Percentiles rank a stretch among this genome's conserved stretches.
Conservation (phyloP, 2,888 invertebrate genomes). For the Heliconius aoede region DNA sequence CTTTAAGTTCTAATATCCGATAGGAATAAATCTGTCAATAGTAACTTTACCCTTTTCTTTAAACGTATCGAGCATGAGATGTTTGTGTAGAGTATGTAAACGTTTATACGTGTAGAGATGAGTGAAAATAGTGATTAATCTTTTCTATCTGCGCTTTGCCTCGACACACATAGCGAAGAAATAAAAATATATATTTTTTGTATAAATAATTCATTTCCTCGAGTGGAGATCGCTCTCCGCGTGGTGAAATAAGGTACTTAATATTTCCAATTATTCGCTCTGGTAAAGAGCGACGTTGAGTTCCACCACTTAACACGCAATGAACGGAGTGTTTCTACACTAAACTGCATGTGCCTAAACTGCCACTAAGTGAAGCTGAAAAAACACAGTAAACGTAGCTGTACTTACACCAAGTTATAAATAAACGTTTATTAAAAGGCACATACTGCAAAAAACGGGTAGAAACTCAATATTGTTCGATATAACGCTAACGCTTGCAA, state of each 20-base stretch:
- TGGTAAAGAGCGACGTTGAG: no score
- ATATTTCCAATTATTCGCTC: no score
- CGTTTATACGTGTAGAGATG: conserved; percentile 40
- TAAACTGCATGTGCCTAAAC: no score
- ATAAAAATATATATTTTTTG: no score
- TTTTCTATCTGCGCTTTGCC: no score
- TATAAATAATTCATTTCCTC: no score
- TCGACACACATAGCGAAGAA: no score
- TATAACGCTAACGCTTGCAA: conserved; percentile 50
- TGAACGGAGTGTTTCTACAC: no score
- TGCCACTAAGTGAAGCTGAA: no score
- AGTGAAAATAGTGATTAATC: not conserved
- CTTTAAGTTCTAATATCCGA: conserved; percentile 26
- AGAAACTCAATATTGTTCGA: conserved; percentile 50
- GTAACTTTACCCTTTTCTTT: conserved; percentile 19
- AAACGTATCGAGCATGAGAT: conserved; percentile 57
- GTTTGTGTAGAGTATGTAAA: conserved; percentile 57
- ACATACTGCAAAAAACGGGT: conserved; percentile 46
- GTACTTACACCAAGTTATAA: conserved; percentile 39
- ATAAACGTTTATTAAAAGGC: conserved; percentile 45
- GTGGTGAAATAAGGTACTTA: no score
- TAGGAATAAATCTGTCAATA: conserved; percentile 31
- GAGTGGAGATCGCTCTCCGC: no score
- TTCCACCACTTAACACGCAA: no score
- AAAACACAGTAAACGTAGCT: not conserved